phyloP scores from a whole-genome alignment of 2,888 invertebrate species.

The Dynastes maya region DNA sequence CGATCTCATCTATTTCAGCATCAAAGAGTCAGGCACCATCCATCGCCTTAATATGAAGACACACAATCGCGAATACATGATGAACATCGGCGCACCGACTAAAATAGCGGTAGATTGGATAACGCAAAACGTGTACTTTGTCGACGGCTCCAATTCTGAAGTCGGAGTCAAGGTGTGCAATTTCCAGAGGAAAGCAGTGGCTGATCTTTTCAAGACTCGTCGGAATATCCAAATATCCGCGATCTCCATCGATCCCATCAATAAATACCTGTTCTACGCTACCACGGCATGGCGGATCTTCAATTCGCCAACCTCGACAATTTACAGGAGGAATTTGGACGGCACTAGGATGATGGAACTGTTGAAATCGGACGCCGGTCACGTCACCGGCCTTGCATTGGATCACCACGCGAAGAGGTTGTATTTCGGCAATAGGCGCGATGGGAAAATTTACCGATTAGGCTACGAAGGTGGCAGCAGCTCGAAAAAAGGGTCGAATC shows the following conservation, averaged over 20 bases:
- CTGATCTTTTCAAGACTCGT: constrained; percentile 67
- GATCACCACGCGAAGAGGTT: constrained; percentile 76
- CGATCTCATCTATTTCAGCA: constrained; percentile 71
- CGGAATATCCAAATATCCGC: constrained; percentile 73
- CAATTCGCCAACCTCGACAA: constrained; percentile 69
- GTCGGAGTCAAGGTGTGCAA: constrained; percentile 66
- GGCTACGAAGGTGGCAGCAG: constrained; percentile 70
- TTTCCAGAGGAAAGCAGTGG: constrained; percentile 63
- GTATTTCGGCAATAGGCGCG: constrained; percentile 83
- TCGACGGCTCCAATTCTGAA: constrained; percentile 65
- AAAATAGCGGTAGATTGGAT: constrained; percentile 83
- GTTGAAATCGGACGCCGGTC: constrained; percentile 60
- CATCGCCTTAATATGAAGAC: constrained; percentile 68
- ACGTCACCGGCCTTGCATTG: constrained; percentile 70
- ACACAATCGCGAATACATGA: constrained; percentile 65
- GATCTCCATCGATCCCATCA: constrained; percentile 77
- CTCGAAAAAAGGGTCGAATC: too few species aligned
- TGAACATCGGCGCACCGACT: constrained; percentile 71
- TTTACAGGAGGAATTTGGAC: constrained; percentile 74
- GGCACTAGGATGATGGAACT: constrained; percentile 72
- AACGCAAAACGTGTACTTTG: constrained; percentile 81
- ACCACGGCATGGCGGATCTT: constrained; percentile 69
- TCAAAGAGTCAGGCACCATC: constrained; percentile 69
- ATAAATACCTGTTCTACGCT: constrained; percentile 76
- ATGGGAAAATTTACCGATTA: constrained; percentile 72